Percentiles rank a stretch among this genome's conserved stretches.
These are phyloP conservation scores for Phalloptychus januarius DNA, from an alignment of 2,797 vertebrate species.

Conservation along the genomic window DNA sequence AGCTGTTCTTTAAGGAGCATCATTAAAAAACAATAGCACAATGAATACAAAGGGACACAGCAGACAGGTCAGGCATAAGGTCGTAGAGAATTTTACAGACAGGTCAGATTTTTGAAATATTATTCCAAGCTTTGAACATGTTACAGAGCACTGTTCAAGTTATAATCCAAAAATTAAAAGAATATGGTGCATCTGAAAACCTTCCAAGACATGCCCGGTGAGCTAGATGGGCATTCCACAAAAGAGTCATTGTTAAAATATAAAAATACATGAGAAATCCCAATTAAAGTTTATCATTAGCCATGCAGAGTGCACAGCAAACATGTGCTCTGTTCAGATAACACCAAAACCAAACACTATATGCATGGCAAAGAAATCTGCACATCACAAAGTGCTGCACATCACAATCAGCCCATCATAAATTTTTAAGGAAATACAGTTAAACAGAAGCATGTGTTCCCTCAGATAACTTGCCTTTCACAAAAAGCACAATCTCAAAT, in stretches of 20 bases:
- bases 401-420: not conserved
- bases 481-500: no score
- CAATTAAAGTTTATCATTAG: not conserved
- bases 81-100: not conserved
- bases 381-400: not conserved
- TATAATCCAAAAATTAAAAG: not conserved
- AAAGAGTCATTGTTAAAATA: no score
- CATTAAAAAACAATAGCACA: not conserved
- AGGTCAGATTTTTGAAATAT: not conserved
- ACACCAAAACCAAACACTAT: not conserved
- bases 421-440: not conserved
- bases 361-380: not conserved
- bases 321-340: not conserved
- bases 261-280: not conserved
- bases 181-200: not conserved
- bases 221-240: no score
- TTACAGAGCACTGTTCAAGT: not conserved
- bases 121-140: not conserved
- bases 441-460: not conserved
- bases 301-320: not conserved
- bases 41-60: not conserved
- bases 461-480: no score
- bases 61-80: not conserved
- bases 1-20: not conserved
- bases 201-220: no score